These are phyloP conservation scores for Eudasyphora cyanicolor DNA, from an alignment of 2,888 invertebrate species.

Conservation along the genomic window DNA sequence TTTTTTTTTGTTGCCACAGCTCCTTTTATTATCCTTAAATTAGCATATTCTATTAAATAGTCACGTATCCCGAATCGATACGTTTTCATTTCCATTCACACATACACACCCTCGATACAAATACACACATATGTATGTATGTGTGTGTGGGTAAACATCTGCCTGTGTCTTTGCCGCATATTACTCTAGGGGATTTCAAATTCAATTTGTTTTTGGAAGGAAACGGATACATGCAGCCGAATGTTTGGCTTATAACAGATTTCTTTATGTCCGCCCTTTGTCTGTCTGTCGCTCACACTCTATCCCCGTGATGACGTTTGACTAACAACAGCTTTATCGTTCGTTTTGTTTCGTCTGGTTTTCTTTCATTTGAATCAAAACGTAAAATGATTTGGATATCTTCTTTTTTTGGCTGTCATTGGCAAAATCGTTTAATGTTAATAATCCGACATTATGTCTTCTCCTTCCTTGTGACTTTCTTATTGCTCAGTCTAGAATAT, in stretches of 20 bases:
- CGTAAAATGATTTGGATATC: background rate
- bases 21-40: slow-evolving; percentile 12
- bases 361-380: background rate
- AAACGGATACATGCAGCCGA: background rate
- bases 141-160: background rate
- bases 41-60: slow-evolving; percentile 26
- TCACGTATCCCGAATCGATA: slow-evolving; percentile 25
- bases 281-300: background rate
- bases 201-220: background rate
- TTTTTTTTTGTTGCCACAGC: background rate
- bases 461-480: too few species aligned
- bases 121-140: background rate
- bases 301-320: background rate
- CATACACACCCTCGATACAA: background rate
- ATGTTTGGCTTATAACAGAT: background rate
- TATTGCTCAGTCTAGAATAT: too few species aligned
- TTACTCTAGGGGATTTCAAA: slow-evolving; percentile 15
- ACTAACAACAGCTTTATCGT: background rate
- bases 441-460: background rate
- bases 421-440: slow-evolving; percentile 11
- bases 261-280: background rate
- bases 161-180: background rate
- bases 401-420: background rate
- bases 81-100: background rate
- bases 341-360: background rate